Base-by-base conservation (phyloP, 1,140 invertebrate genomes). In the Drosophila virilis region DNA sequence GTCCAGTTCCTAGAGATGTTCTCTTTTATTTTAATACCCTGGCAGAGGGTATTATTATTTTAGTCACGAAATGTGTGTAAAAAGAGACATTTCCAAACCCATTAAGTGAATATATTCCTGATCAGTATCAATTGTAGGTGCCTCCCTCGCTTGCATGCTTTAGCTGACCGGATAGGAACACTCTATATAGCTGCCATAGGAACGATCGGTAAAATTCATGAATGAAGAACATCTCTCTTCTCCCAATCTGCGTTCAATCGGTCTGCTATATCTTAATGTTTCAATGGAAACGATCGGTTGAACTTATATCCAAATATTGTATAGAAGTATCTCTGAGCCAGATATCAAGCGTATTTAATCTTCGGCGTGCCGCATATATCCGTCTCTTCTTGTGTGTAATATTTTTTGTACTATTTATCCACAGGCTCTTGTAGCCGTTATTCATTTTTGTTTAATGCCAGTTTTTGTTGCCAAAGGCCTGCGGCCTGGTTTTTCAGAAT, bases 401-500 rank as follows among this genome's bases (percentile, higher is more conserved):
- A 42, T 33, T 60, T 64, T n/a, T 61, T 15, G 9, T 35, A 61
- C 51, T 57, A 32, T 38, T 38, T 48, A 42, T 22, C 15, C 51
- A 35, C 8, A n/a, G 54, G 10, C 35, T 59, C 71, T 68, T 60
- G 28, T 17, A 60, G 65, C 51, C 65, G 37, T 62, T 13, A 67
- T 71, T 75, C 71, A 75, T 75, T 75, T 76, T 78, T 76, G 67
- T 72, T 72, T 76, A 78, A 75, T 76, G 67, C 61, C 57, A 71
- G 73, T 68, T 76, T 78, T 42, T 77, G 69, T 76, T 73, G 77
- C 74, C 50, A 61, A 71, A 76, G 17, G 79, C 84, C 76, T 50
- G 76, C 79, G 84, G 83, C 83, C 79, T 77, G 66, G 62, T 79
- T 88, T 88, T 86, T 67, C 82, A 82, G 69, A 82, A 88, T 82